A percentile compares a stretch with the other conserved stretches of the same genome.
phyloP scores from a whole-genome alignment of 2,797 vertebrate species.

The Centroberyx gerrardi region DNA sequence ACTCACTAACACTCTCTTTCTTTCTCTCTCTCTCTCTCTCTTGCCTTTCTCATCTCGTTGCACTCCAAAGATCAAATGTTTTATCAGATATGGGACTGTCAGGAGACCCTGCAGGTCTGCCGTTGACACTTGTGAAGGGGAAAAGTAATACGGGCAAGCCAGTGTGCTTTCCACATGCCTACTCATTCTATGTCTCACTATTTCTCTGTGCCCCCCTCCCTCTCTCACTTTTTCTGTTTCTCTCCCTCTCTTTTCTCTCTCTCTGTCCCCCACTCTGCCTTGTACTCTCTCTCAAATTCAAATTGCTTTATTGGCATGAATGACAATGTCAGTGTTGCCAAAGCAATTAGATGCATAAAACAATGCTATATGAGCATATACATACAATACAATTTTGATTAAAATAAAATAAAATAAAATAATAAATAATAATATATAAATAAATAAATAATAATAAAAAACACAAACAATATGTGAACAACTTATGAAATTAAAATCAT shows the following conservation, averaged over 20 bases:
- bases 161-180: slow-evolving; percentile 30
- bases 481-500: too few species aligned
- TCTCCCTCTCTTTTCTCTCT: not conserved
- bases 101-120: not conserved
- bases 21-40: not conserved
- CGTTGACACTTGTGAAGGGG: not conserved
- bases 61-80: slow-evolving; percentile 33
- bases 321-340: too few species aligned
- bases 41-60: not conserved
- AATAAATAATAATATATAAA: too few species aligned
- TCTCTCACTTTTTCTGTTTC: not conserved
- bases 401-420: too few species aligned
- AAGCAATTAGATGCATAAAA: too few species aligned
- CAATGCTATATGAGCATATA: too few species aligned
- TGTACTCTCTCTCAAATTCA: too few species aligned
- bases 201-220: not conserved
- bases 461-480: too few species aligned
- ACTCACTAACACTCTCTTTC: slow-evolving; percentile 7
- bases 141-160: slow-evolving; percentile 8
- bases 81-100: slow-evolving; percentile 17
- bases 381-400: too few species aligned
- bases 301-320: too few species aligned
- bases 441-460: too few species aligned
- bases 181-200: not conserved
- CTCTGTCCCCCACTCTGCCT: too few species aligned